Evolutionary conservation across 30 jellyfish, hydroid and myxozoan genomes (phyloP).

Genomic region (Rhopilema esculentum): DNA sequence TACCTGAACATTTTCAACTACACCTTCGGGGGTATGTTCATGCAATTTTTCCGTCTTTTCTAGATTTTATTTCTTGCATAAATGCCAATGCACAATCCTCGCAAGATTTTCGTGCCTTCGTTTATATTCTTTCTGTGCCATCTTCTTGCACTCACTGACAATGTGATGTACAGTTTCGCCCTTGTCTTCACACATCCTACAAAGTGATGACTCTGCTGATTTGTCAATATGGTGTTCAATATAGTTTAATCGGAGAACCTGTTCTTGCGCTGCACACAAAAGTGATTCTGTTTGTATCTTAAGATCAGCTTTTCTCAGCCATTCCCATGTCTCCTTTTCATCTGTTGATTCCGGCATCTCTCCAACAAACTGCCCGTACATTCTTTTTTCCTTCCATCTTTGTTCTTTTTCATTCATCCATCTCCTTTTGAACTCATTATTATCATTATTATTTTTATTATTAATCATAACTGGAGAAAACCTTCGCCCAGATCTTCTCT

Average conservation of each 20-base stretch:
- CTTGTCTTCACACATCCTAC: too few species aligned
- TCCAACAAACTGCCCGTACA: background rate
- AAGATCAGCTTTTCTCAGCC: constrained; percentile 29
- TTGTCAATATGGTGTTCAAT: constrained; percentile 17
- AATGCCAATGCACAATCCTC: background rate
- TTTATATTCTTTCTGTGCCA: too few species aligned
- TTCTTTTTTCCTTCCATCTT: constrained; percentile 13
- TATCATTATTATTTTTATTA: background rate
- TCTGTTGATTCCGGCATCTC: constrained; percentile 31
- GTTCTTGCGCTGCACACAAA: constrained; percentile 12
- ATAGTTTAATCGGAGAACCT: background rate
- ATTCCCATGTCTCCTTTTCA: constrained; percentile 30
- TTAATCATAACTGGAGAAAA: too few species aligned
- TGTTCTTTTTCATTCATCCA: constrained; percentile 15
- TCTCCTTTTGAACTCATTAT: background rate
- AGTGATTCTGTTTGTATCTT: background rate
- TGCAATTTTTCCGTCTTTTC: background rate
- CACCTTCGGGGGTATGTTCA: background rate
- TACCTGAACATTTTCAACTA: background rate
- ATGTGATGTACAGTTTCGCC: too few species aligned
- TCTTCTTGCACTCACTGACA: too few species aligned
- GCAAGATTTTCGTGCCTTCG: background rate
- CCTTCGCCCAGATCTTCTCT: too few species aligned
- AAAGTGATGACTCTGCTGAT: constrained; percentile 1
- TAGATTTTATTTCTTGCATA: background rate